Conservation (phyloP, 30 jellyfish, hydroid and myxozoan genomes). For the Cassiopea andromeda region DNA sequence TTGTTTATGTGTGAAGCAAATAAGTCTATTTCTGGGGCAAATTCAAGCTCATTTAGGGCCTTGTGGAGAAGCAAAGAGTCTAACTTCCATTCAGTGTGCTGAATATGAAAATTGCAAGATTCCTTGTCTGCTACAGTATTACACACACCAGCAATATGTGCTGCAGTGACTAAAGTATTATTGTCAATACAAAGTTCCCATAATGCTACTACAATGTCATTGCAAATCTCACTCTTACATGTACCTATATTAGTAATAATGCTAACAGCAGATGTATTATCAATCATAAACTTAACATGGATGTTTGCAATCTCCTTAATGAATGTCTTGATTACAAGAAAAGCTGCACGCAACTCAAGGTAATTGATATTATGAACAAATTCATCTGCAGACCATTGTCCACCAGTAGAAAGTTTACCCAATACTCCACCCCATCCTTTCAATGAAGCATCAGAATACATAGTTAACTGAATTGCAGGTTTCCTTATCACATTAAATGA, state of each 20-base stretch:
- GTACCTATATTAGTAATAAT: slow-evolving; percentile 65
- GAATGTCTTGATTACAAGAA: slow-evolving; percentile 16
- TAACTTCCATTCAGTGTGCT: slow-evolving; percentile 53
- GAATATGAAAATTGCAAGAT: slow-evolving; percentile 23
- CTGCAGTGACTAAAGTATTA: slow-evolving; percentile 32
- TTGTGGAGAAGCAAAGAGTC: background rate
- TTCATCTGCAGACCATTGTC: slow-evolving; percentile 44
- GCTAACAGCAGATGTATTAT: slow-evolving; percentile 51
- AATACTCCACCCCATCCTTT: slow-evolving; percentile 61
- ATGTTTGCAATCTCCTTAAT: background rate
- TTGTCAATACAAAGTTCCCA: slow-evolving; percentile 31
- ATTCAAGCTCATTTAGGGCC: background rate
- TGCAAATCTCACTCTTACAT: slow-evolving; percentile 24
- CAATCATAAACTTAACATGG: slow-evolving; percentile 35
- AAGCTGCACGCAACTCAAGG: slow-evolving; percentile 27
- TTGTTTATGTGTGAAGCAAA: background rate
- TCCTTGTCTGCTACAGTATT: slow-evolving; percentile 52
- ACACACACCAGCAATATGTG: slow-evolving; percentile 48
- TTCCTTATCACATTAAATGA: slow-evolving; percentile 17
- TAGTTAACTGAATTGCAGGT: background rate
- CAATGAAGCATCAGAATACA: slow-evolving; percentile 43
- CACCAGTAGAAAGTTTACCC: slow-evolving; percentile 19
- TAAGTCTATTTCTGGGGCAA: background rate
- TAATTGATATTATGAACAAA: too few relatives aligned
- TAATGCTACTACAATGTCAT: slow-evolving; percentile 9